Evolutionary conservation across 1,140 invertebrate species (phyloP).

Genomic region (Bombyx mandarina): DNA sequence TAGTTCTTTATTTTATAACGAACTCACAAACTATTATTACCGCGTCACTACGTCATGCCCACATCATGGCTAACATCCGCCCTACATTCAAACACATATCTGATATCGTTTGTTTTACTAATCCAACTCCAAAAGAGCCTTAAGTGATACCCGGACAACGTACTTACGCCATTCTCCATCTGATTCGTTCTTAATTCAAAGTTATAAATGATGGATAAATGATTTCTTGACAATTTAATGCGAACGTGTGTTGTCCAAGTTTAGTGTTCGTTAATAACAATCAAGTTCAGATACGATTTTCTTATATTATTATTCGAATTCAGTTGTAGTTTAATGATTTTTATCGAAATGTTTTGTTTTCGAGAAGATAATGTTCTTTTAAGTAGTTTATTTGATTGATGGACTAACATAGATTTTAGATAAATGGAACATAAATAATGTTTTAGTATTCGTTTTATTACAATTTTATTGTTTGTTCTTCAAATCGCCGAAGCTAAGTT

Average conservation of each 20-base stretch:
- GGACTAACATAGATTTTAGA: too few relatives aligned
- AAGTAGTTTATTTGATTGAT: too few relatives aligned
- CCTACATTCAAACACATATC: slow-evolving; percentile 45
- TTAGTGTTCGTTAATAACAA: slow-evolving; percentile 46
- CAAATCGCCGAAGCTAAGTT: slow-evolving; percentile 3
- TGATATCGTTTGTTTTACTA: slow-evolving; percentile 46
- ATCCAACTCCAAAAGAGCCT: slow-evolving; percentile 5
- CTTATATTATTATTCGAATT: too few relatives aligned
- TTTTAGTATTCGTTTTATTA: too few relatives aligned
- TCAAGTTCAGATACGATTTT: slow-evolving; percentile 14
- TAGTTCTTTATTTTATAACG: slow-evolving; percentile 58
- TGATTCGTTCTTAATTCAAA: not conserved
- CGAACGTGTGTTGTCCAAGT: slow-evolving; percentile 30
- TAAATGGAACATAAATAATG: too few relatives aligned
- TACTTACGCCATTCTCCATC: too few relatives aligned
- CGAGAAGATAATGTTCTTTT: too few relatives aligned
- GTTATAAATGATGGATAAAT: slow-evolving; percentile 43
- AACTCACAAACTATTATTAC: slow-evolving; percentile 59
- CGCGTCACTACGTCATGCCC: slow-evolving; percentile 56
- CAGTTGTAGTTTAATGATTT: too few relatives aligned
- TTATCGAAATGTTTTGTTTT: too few relatives aligned
- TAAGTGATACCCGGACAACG: too few relatives aligned
- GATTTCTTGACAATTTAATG: slow-evolving; percentile 63
- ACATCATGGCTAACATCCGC: slow-evolving; percentile 59
- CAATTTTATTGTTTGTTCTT: too few relatives aligned